A percentile compares a stretch with the other conserved stretches of the same genome.
Evolutionary conservation across 2,113 vertebrate genomes (phyloP).

Genomic region (Vidua macroura): DNA sequence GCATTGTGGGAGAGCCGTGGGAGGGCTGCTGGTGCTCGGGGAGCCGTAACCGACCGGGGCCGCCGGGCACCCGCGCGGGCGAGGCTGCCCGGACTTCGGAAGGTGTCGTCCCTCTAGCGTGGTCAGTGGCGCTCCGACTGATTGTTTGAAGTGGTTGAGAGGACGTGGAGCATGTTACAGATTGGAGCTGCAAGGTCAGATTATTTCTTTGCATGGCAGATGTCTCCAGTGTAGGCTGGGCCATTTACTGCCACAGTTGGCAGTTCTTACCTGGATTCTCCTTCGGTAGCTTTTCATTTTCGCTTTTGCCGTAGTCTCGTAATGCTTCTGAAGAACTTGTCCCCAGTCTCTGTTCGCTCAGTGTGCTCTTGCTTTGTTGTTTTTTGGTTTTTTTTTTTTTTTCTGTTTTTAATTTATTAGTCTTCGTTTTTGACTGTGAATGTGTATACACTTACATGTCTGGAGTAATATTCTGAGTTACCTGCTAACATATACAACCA

Average conservation of each 20-base stretch:
- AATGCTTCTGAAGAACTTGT: background rate
- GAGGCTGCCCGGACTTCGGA: background rate
- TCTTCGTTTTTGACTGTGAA: background rate
- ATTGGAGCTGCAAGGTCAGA: background rate
- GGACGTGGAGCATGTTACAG: background rate
- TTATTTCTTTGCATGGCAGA: background rate
- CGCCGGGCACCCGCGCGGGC: background rate
- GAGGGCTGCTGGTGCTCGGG: background rate
- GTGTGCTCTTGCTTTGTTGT: background rate
- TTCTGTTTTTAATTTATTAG: background rate
- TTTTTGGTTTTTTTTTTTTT: no score
- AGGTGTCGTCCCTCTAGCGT: no score
- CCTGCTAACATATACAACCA: background rate
- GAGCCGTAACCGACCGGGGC: background rate
- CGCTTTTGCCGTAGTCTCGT: background rate
- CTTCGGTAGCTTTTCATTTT: background rate
- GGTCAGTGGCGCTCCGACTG: fast-evolving
- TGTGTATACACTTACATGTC: fast-evolving
- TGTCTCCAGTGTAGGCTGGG: background rate
- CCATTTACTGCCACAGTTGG: background rate
- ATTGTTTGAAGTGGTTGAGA: background rate
- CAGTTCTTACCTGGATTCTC: background rate
- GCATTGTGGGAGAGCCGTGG: background rate
- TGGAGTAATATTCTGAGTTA: background rate
- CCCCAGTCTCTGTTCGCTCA: background rate